Percentiles rank a stretch among this genome's conserved stretches.
Evolutionary conservation across 2,888 invertebrate species (phyloP).

Genomic region (Galerucella pusilla): DNA sequence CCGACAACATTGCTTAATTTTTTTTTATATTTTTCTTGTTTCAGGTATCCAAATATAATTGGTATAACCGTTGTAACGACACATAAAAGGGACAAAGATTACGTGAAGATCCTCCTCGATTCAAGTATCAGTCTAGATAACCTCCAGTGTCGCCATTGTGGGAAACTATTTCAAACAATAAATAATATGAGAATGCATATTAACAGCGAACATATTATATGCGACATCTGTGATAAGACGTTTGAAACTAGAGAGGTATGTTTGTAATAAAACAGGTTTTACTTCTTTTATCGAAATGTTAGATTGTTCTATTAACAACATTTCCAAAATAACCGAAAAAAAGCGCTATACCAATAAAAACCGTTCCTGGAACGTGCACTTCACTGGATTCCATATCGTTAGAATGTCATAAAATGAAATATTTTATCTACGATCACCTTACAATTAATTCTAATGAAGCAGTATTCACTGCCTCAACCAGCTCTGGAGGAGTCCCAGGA

Average conservation of each 20-base stretch:
- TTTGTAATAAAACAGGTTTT: no score
- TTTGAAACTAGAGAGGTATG: neutral
- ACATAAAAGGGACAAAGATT: conserved; percentile 63
- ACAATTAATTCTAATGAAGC: no score
- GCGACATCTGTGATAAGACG: neutral
- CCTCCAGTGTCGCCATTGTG: conserved; percentile 48
- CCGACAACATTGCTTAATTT: neutral
- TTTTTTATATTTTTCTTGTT: conserved; percentile 29
- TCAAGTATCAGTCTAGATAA: conserved; percentile 20
- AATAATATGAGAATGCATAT: conserved; percentile 35
- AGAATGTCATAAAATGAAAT: no score
- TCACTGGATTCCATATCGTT: no score
- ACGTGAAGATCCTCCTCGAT: conserved; percentile 63
- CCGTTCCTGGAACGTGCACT: no score
- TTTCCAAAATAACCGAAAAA: no score
- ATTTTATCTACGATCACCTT: no score
- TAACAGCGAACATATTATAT: neutral
- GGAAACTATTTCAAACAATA: conserved; percentile 46
- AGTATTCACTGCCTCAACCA: no score
- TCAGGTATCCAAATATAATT: conserved; percentile 60
- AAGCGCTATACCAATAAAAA: no score
- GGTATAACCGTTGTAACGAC: conserved; percentile 66
- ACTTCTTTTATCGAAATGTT: no score
- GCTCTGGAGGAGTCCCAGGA: no score
- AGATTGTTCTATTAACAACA: no score